Conservation (phyloP, 2,797 vertebrate species). For the Emys orbicularis region DNA sequence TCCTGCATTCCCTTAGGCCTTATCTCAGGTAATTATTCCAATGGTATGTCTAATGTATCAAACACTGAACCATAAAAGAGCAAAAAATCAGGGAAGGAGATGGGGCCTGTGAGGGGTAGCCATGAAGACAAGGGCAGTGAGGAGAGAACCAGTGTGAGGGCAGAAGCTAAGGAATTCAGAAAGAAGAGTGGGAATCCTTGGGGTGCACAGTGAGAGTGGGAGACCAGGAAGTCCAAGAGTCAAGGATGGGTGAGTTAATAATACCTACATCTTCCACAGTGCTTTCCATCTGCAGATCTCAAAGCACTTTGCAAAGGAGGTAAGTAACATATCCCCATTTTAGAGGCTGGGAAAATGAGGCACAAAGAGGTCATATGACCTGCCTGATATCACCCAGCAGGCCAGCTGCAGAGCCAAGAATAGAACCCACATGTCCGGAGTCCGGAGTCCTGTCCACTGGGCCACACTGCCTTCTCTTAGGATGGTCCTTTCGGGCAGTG, state of each 20-base stretch:
- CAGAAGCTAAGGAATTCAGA: not conserved
- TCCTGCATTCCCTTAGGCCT: not conserved
- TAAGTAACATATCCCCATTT: not conserved
- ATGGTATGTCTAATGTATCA: not conserved
- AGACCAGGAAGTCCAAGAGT: not conserved
- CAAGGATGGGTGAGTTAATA: not conserved
- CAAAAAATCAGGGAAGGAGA: not conserved
- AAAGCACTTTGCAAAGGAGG: not conserved
- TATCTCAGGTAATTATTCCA: not conserved
- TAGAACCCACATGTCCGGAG: not conserved
- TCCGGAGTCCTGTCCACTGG: not conserved
- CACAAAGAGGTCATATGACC: not conserved
- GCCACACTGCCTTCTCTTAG: accelerated
- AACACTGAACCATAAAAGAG: not conserved
- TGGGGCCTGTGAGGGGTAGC: not conserved
- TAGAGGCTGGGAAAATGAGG: not conserved
- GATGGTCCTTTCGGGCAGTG: not conserved
- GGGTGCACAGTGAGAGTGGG: not conserved
- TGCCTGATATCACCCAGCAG: accelerated
- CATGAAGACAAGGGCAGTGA: not conserved
- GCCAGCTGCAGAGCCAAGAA: not conserved
- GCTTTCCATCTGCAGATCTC: not conserved
- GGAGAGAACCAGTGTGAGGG: not conserved
- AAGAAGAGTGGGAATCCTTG: not conserved
- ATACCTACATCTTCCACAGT: not conserved